These are phyloP conservation scores for Cancer borealis DNA, from an alignment of 2,888 invertebrate genomes.

Conservation along the genomic window DNA sequence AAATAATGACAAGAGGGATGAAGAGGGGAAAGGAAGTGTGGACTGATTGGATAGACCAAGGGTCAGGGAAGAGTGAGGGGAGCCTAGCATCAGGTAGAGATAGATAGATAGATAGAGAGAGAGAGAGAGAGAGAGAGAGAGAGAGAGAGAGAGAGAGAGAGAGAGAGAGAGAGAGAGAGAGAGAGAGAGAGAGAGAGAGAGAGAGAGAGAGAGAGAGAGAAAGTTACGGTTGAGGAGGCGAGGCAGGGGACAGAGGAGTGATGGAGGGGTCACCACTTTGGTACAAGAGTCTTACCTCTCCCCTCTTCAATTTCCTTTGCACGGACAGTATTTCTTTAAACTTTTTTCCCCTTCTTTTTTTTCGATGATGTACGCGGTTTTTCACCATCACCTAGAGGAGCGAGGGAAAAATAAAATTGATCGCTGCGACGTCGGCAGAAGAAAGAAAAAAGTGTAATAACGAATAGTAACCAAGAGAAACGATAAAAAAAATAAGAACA, in stretches of 20 bases:
- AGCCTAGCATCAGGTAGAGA: not conserved
- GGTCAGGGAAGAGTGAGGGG: conserved; percentile 15
- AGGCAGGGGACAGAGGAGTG: not conserved
- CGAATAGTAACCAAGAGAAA: not conserved
- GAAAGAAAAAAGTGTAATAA: not conserved
- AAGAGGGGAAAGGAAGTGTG: not conserved
- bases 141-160: not conserved
- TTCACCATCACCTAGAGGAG: too few relatives aligned
- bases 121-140: not conserved
- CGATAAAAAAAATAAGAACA: not conserved
- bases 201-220: not conserved
- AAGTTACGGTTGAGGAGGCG: not conserved
- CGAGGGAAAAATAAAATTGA: too few relatives aligned
- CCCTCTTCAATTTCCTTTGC: conserved; percentile 9
- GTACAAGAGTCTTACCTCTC: conserved; percentile 11
- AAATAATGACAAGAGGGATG: conserved; percentile 34
- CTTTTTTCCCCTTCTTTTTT: not conserved
- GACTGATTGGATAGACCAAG: conserved; percentile 18
- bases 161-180: not conserved
- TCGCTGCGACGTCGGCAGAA: not conserved
- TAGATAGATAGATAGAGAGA: not conserved
- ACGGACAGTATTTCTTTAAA: not conserved
- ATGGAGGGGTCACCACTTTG: conserved; percentile 41
- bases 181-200: not conserved
- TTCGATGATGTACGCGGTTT: too few relatives aligned